Conservation (phyloP, 2,113 vertebrate species). For the Nanorana parkeri region DNA sequence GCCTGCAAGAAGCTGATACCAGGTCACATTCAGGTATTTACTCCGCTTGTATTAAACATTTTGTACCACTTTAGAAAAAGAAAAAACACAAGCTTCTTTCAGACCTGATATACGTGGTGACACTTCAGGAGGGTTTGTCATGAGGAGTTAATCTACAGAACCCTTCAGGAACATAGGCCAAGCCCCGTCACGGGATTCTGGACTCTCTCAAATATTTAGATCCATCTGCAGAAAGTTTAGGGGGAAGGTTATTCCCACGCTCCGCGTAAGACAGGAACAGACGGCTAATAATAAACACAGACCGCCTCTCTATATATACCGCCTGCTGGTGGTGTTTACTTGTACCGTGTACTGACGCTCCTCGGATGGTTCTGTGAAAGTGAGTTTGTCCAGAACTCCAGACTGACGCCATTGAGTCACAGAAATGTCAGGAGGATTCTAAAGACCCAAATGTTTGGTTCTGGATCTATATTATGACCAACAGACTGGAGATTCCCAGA, state of each 20-base stretch:
- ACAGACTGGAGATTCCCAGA: too few relatives aligned
- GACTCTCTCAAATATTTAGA: constrained; percentile 39
- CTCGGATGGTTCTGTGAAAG: background rate
- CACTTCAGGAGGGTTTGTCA: too few relatives aligned
- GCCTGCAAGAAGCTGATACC: too few relatives aligned
- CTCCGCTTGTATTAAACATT: too few relatives aligned
- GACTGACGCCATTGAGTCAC: background rate
- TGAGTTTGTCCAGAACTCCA: constrained; percentile 14
- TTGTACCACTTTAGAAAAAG: too few relatives aligned
- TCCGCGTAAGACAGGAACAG: background rate
- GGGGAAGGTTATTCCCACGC: constrained; percentile 30
- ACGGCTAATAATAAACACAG: background rate
- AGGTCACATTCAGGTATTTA: too few relatives aligned
- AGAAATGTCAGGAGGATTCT: too few relatives aligned
- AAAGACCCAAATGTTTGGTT: too few relatives aligned
- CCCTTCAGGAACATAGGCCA: background rate
- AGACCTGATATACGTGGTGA: too few relatives aligned
- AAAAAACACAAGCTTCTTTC: too few relatives aligned
- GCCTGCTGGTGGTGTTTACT: background rate
- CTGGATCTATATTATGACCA: too few relatives aligned
- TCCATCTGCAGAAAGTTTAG: background rate
- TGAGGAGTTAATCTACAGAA: background rate
- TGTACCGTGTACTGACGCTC: background rate
- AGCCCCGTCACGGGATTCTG: background rate
- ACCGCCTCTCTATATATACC: background rate